Conservation (phyloP, 2,113 vertebrate species). For the Sylvia atricapilla region DNA sequence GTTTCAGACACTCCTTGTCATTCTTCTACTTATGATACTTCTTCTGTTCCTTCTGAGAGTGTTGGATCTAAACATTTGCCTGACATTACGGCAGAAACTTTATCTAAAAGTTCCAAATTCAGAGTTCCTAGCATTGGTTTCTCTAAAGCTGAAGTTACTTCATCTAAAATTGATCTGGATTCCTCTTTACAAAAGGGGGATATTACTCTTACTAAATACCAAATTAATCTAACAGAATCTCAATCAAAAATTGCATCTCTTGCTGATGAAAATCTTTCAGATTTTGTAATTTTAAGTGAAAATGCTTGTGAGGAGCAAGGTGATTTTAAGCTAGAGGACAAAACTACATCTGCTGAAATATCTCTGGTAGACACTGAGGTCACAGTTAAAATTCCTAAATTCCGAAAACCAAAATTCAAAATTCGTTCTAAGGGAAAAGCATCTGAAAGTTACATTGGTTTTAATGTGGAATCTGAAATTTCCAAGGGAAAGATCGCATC, state of each 20-base stretch:
- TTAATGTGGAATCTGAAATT: not conserved
- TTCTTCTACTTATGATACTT: accelerated
- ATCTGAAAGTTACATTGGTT: not conserved
- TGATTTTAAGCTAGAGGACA: accelerated
- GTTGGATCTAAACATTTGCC: accelerated
- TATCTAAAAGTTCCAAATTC: not conserved
- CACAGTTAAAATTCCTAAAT: not conserved
- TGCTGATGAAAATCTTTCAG: not conserved
- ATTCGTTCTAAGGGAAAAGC: not conserved
- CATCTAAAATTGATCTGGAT: not conserved
- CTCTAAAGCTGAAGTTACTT: not conserved
- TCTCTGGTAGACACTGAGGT: not conserved
- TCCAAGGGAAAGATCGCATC: not conserved
- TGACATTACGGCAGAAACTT: accelerated
- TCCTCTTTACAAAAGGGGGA: not conserved
- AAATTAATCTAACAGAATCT: not conserved
- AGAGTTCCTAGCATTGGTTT: slow-evolving; percentile 8
- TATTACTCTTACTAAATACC: slow-evolving; percentile 39
- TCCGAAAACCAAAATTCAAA: slow-evolving; percentile 3
- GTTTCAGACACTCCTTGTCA: accelerated
- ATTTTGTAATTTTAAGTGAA: not conserved
- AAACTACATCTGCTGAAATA: not conserved
- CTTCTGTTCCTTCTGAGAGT: accelerated
- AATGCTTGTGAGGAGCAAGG: not conserved
- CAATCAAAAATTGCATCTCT: not conserved